phyloP scores from a whole-genome alignment of 2,888 invertebrate genomes.

The Agonopterix alstromeriana region DNA sequence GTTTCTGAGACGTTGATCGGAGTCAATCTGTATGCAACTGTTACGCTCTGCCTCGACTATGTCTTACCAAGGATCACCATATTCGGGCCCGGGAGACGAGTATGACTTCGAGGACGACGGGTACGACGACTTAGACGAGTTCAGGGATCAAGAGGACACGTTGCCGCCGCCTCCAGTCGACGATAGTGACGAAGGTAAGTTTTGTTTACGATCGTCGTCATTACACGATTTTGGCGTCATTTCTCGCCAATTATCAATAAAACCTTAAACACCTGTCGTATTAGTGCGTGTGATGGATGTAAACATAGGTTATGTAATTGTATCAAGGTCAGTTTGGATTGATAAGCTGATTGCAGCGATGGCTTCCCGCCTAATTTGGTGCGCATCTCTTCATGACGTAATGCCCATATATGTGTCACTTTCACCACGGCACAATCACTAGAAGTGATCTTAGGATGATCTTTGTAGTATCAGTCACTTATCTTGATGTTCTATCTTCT shows the following conservation, averaged over 20 bases:
- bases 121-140: conserved; percentile 82
- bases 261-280: not conserved
- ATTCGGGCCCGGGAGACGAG: conserved; percentile 82
- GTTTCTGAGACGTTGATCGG: conserved; percentile 55
- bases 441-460: not conserved
- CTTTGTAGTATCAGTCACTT: not conserved
- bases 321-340: conserved; percentile 35
- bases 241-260: conserved; percentile 26
- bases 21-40: conserved; percentile 75
- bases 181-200: conserved; percentile 75
- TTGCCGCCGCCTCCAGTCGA: conserved; percentile 76
- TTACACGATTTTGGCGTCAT: conserved; percentile 43
- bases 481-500: not conserved
- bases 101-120: conserved; percentile 85
- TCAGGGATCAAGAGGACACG: conserved; percentile 78
- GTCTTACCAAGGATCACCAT: conserved; percentile 82
- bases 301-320: conserved; percentile 48
- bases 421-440: conserved; percentile 34
- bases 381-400: conserved; percentile 50
- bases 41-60: conserved; percentile 76
- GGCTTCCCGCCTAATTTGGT: conserved; percentile 56
- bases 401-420: conserved; percentile 42
- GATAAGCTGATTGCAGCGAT: conserved; percentile 21
- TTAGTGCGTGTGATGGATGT: conserved; percentile 16
- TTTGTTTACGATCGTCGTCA: conserved; percentile 56